Evolutionary conservation across 2,797 vertebrate species (phyloP), one percentile per base, ranked within the genome.

Genomic region (Amazona ochrocephala): DNA sequence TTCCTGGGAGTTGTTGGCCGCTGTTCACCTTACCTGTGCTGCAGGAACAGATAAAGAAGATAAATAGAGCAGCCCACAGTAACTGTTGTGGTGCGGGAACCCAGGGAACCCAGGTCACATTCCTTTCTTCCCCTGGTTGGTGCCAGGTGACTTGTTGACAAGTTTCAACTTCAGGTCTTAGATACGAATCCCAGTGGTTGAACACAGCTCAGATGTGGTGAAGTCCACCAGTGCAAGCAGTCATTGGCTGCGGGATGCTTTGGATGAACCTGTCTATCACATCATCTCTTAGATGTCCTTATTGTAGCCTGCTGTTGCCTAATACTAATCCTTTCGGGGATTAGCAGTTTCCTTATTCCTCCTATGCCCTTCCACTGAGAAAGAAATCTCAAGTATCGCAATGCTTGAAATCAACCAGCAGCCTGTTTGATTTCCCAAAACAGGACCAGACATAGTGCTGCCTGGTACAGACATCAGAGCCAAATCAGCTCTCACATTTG

Each of bases 341-440:
- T 89, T 93, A 89, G 47, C 73, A 75, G 23, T 90, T 90, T 74
- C 26, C 75, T 81, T 54, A 64, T 71, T 92, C 41, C 62, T 80
- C 34, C 58, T 47, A 0, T 87, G 84, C 42, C 81, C 87, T 95
- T 93, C 72, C 42, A 30, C 37, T 74, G 39, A 30, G 56, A 79
- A 47, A 70, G 73, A 84, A 87, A 48, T 67, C 81, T 92, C 84
- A 85, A 56, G 65, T 62, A 44, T n/a, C 54, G 39, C 72, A 89
- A 2, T 41, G 47, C 42, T 41, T 64, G 26, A 62, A 61, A 62
- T 42, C 65, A 76, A 3, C 6, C 56, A 83, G 23, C 29, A 41
- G 56, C 37, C 23, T 15, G 2, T 51, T 51, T 66, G 58, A 50
- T 77, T 68, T 80, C 73, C 50, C 56, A 26, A n/a, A 64, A 13